Evolutionary conservation across 30 jellyfish, hydroid and myxozoan genomes (phyloP), one percentile per base, ranked within the genome.

Genomic region (Aurelia sp.): DNA sequence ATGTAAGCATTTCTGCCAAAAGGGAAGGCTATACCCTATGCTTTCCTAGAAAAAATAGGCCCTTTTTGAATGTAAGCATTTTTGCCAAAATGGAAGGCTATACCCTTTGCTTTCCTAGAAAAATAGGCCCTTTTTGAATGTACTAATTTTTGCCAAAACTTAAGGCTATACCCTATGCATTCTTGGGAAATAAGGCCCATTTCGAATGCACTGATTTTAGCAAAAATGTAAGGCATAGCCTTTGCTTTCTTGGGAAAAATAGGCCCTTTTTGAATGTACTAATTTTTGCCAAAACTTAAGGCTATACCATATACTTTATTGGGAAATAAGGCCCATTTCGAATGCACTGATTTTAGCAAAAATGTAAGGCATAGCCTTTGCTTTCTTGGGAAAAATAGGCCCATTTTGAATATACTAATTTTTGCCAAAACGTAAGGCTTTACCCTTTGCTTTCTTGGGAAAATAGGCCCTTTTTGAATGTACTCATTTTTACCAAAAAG

Each of bases 31-130:
- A 37, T 37, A 37, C 48, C 48, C 9, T 37, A 1, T 37, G 48
- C 48, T 37, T 37, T 37, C 9, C 3, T 37, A 0, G 7, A 0
- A 6, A 35, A 37, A 37, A 37, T 44, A 44, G 55, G 15, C 55
- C 15, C 15, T 5, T 44, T 44, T 6, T 12, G 0, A 44, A 10
- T 11, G 0, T 1, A 65, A 53, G 0, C 0, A 60, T 60, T 19
- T 22, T 65, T 33, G 3, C 53, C 76, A 65, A 9, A n/a, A 65
- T 1, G 76, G 0, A 65, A 65, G 76, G 76, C 76, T 20, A 65
- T 65, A 21, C 15, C 15, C 15, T 10, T 44, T 6, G 15, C 55
- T 44, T 6, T 44, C 10, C 6, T 0, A 0, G 13, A 27, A 27
- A 27, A 2, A 27, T n/a, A 5, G 16, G 48, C 50, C 48, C 44